Evolutionary conservation across 2,797 vertebrate species (phyloP).

Genomic region (Squalus acanthias): DNA sequence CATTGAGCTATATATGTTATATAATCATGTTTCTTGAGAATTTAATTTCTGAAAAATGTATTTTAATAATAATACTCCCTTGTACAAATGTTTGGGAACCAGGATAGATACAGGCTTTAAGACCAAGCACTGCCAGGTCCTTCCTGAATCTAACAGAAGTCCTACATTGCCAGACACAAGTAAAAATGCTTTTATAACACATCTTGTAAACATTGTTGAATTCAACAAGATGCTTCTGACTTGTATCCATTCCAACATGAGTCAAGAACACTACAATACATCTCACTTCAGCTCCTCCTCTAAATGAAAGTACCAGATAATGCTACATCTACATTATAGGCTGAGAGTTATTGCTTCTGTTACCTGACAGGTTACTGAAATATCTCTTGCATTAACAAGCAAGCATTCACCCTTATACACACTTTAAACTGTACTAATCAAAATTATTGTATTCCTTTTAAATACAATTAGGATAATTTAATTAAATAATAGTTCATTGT

Average conservation of each 20-base stretch:
- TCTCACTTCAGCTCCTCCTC: background rate
- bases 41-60: background rate
- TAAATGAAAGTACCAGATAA: background rate
- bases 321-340: background rate
- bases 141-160: background rate
- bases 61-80: background rate
- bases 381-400: background rate
- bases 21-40: background rate
- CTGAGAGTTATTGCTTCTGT: background rate
- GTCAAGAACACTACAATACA: background rate
- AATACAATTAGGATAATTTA: conserved; percentile 37
- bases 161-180: background rate
- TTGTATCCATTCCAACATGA: background rate
- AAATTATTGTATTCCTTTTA: conserved; percentile 32
- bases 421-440: conserved; percentile 20
- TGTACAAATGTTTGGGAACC: too few species aligned
- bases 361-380: conserved; percentile 21
- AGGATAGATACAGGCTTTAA: background rate
- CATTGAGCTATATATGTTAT: background rate
- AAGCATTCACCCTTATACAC: background rate
- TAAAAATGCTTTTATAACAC: background rate
- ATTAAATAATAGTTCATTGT: conserved; percentile 36
- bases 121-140: background rate
- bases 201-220: background rate
- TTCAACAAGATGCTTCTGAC: background rate